Evolutionary conservation across 2,797 vertebrate species (phyloP), one percentile per base, ranked within the genome.

Genomic region (Pipistrellus nathusii): DNA sequence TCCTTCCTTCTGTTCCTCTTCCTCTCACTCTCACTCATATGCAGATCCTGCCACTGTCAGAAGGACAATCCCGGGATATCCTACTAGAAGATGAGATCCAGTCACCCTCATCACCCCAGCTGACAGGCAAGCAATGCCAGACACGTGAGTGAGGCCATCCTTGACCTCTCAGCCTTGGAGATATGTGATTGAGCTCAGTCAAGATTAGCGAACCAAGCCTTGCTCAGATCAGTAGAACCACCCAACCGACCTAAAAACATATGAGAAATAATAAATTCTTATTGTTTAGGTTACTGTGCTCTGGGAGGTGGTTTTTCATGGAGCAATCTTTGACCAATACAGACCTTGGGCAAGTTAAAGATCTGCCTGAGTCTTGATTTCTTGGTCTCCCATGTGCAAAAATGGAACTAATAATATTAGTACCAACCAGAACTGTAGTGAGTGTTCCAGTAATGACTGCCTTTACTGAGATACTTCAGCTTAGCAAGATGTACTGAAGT

Each of bases 11-110:
- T 14, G 15, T 10, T 9, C 30, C 3, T 15, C 14, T 23, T 38
- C 21, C 35, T 23, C 12, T 55, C 13, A 5, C 30, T 30, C 46
- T 10, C 10, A 1, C 44, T 57, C 75, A 6, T 25, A 10, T 1
- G 11, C 14, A 32, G 53, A 77, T 30, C 14, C 44, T 38, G 32
- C 25, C 41, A 32, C 20, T 35, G 3, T 4, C 17, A 3, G 13
- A 27, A 35, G 6, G 21, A 5, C 11, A 81, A 44, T 5, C 8
- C 17, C 51, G 2, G 8, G 13, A 3, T 75, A 53, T 9, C 32
- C 72, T 44, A 3, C 23, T 32, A 68, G 3, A 18, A 27, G 46
- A 71, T 1, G 6, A 1, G 6, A 3, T 15, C 44, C 0, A 0
- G 23, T 76, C n/a, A 83, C 12, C 35, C 32, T 30, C 13, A 4